Base-by-base conservation (phyloP, 2,888 invertebrate genomes). In the Ferrisia virgata region DNA sequence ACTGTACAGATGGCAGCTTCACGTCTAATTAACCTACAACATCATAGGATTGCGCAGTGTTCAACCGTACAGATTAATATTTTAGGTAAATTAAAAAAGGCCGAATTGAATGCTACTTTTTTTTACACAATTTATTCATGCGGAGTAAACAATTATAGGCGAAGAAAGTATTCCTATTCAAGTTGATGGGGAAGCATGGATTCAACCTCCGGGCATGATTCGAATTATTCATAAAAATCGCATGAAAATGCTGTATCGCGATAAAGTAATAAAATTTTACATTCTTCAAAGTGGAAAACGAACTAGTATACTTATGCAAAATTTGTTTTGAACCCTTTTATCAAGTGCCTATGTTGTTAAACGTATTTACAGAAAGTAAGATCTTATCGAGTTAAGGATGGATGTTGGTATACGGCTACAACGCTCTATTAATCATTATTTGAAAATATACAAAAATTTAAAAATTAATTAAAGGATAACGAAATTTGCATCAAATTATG, bases 1-100 rank as follows among this genome's bases (percentile, higher is more conserved):
- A 96, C 97, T 0, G 96, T 97, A 15, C 98, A 99, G 90, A 97
- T 98, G 95, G 98, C 98, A 0, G 97, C 98, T 0, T 97, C 97
- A 0, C 92, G 98, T 0, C 91, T 98, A 5, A 96, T 98, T 86
- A 97, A 98, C 89, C 91, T 98, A 25, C 98, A 98, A 88, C 97
- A 97, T 90, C 98, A 99, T 89, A 92, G 98, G 84, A 98, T 98
- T 86, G 98, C 98, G 0, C 98, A 98, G 89, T 98, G 98, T 88
- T 94, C 97, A 87, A 95, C 95, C 53, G 95, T 99, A 2, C 97
- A 97, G 90, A 98, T 98, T 86, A 97, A 96, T 88, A 98, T 99
- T 87, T 90, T 97, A 87, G 98, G 93, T 88, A 89, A 90, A n/a
- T 15, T 6, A 58, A 18, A 53, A 43, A 8, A 39, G 13, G 11